These are phyloP conservation scores for Antedon mediterranea DNA, from an alignment of 53 echinoderm and acorn worm species.

Conservation along the genomic window DNA sequence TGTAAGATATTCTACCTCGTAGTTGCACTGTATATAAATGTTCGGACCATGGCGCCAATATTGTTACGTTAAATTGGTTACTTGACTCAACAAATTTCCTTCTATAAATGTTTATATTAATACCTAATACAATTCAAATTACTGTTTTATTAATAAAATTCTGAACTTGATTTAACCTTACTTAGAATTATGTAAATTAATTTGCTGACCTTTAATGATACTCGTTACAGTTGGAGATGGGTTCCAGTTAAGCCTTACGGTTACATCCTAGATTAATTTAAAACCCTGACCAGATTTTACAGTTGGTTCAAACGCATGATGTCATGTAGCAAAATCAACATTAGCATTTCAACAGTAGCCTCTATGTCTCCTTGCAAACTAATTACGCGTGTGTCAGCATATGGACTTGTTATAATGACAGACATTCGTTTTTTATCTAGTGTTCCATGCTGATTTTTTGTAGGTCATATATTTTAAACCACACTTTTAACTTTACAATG, in stretches of 20 bases:
- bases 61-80: too few species aligned
- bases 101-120: too few species aligned
- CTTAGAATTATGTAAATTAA: not conserved
- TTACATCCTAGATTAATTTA: not conserved
- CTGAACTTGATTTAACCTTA: not conserved
- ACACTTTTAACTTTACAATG: too few species aligned
- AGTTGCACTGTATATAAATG: too few species aligned
- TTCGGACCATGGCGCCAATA: too few species aligned
- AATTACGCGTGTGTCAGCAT: not conserved
- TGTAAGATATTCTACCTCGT: too few species aligned
- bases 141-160: not conserved
- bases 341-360: not conserved
- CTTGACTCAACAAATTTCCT: too few species aligned
- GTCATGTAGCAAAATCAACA: too few species aligned
- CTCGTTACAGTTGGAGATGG: not conserved
- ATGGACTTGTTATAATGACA: not conserved
- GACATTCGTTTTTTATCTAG: too few species aligned
- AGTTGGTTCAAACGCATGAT: not conserved
- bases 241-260: not conserved
- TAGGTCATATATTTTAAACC: too few species aligned
- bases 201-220: not conserved
- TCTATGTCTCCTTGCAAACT: not conserved
- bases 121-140: too few species aligned
- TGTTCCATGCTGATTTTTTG: too few species aligned
- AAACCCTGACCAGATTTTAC: not conserved